These are phyloP conservation scores for Drosophila pandora DNA, from an alignment of 1,140 invertebrate genomes.

Conservation along the genomic window DNA sequence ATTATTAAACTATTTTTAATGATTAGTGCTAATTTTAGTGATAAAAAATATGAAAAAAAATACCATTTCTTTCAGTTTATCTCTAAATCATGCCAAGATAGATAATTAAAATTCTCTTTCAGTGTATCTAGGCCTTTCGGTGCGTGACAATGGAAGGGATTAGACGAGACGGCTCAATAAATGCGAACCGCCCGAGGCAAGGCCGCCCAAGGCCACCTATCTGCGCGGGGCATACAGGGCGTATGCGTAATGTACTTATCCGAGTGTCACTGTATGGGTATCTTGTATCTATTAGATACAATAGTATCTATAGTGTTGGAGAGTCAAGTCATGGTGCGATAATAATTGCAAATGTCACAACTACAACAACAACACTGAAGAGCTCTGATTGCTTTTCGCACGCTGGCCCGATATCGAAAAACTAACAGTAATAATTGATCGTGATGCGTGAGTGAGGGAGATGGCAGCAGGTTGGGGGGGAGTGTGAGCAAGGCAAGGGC, in stretches of 20 bases:
- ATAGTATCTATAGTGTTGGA: too few relatives aligned
- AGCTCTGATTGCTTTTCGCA: slow-evolving; percentile 39
- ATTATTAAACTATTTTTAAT: too few relatives aligned
- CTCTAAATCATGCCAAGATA: background rate
- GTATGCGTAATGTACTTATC: slow-evolving; percentile 41
- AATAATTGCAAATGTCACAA: slow-evolving; percentile 48
- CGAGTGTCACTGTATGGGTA: background rate
- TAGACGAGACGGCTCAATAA: slow-evolving; percentile 34
- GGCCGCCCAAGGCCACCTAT: slow-evolving; percentile 17
- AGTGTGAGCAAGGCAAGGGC: background rate
- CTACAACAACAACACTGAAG: slow-evolving; percentile 10
- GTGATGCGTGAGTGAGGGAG: slow-evolving; percentile 33
- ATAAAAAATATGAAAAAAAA: too few relatives aligned
- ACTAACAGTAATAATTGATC: slow-evolving; percentile 48
- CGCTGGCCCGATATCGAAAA: slow-evolving; percentile 22
- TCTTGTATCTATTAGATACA: background rate
- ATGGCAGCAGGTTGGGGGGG: background rate
- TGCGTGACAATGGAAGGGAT: slow-evolving; percentile 41
- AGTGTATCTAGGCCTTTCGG: background rate
- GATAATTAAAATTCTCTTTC: background rate
- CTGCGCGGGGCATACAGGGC: slow-evolving; percentile 6
- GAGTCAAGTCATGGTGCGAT: slow-evolving; percentile 37
- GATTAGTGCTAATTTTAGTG: too few relatives aligned
- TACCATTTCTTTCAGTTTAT: too few relatives aligned
- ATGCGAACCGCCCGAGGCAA: slow-evolving; percentile 32